These are phyloP conservation scores for Pristionchus entomophagus DNA, from an alignment of 2,888 invertebrate species.

Conservation along the genomic window DNA sequence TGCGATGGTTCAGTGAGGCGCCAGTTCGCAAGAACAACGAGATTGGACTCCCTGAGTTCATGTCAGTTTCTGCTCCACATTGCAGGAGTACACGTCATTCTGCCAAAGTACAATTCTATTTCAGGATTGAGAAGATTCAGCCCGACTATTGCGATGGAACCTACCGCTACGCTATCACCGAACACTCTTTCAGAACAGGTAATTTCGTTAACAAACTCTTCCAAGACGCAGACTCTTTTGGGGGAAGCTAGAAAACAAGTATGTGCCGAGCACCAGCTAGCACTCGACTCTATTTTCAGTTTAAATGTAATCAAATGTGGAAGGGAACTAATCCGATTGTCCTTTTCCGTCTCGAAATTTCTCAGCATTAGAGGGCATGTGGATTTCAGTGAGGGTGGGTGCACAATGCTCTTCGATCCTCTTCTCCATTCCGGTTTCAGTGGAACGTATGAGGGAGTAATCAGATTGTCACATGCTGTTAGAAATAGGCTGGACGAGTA, in stretches of 20 bases:
- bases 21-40: slow-evolving; percentile 71
- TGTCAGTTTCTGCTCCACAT: no score
- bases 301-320: neutral
- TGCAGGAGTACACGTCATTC: neutral
- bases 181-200: slow-evolving; percentile 66
- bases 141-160: slow-evolving; percentile 64
- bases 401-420: no score
- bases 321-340: neutral
- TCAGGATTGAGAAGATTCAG: slow-evolving; percentile 57
- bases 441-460: no score
- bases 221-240: no score
- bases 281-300: neutral
- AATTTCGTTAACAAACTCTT: no score
- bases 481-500: no score
- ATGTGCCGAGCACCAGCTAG: neutral
- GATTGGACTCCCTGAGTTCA: slow-evolving; percentile 72
- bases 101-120: neutral
- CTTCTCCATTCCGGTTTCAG: no score
- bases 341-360: no score
- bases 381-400: no score
- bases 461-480: no score
- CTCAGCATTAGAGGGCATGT: no score
- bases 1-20: slow-evolving; percentile 70
- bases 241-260: no score
- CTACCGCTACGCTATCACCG: slow-evolving; percentile 71